Conservation (phyloP, 2,888 invertebrate species). For the Pachydiplax longipennis region DNA sequence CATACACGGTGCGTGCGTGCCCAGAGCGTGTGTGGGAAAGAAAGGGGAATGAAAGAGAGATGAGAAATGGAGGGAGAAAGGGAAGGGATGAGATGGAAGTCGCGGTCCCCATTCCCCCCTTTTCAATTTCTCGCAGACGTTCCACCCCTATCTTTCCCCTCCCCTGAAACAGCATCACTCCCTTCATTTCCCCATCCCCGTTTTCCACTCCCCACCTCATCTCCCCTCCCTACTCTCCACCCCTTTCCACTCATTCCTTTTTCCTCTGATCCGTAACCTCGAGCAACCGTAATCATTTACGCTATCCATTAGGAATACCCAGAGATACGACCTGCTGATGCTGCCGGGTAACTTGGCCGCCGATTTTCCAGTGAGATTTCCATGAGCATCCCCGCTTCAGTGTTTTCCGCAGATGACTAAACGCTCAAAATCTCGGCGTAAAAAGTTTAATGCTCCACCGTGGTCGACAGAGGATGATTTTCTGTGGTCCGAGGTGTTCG, state of each 20-base stretch:
- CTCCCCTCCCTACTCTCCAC: neutral
- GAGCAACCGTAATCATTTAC: neutral
- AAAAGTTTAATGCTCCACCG: neutral
- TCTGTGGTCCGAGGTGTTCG: too few species aligned
- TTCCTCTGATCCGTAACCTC: neutral
- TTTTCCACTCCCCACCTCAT: neutral
- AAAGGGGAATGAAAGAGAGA: neutral
- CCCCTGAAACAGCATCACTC: neutral
- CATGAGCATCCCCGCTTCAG: neutral
- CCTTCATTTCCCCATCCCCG: neutral
- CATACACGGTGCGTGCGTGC: neutral
- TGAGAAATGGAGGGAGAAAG: neutral
- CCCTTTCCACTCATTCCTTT: neutral
- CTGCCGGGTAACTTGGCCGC: neutral
- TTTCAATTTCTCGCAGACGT: neutral
- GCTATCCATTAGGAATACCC: neutral
- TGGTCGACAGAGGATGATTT: too few species aligned
- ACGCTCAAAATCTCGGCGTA: neutral
- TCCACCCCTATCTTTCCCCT: neutral
- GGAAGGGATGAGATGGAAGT: neutral
- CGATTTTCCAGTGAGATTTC: neutral
- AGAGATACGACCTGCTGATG: neutral
- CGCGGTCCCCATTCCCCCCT: neutral
- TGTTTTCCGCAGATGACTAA: neutral
- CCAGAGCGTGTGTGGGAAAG: neutral